These are phyloP conservation scores for Trogon melanurus DNA, from an alignment of 2,113 vertebrate species.

Conservation along the genomic window DNA sequence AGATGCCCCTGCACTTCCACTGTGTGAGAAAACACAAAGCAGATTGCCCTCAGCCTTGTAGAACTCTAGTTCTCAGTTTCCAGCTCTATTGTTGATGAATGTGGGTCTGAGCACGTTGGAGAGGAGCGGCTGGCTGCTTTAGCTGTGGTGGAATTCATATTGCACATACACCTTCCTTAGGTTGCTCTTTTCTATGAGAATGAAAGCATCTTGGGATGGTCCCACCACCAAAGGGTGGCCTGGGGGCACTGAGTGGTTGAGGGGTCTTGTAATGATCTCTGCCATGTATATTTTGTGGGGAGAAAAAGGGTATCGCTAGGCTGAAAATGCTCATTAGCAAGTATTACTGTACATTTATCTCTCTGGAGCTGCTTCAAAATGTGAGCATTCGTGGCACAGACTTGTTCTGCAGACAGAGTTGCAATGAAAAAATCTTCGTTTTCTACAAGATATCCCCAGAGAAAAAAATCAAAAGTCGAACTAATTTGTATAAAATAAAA, in stretches of 20 bases:
- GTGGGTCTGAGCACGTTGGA: rapidly evolving
- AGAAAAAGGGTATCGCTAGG: not conserved
- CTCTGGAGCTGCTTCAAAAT: not conserved
- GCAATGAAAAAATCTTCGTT: not conserved
- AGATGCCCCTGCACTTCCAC: not conserved
- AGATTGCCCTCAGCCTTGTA: not conserved
- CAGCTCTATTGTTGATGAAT: not conserved
- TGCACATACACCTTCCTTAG: not conserved
- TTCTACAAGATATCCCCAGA: not conserved
- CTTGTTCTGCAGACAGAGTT: not conserved
- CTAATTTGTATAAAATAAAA: not conserved
- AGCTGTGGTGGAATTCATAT: not conserved
- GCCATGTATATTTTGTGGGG: not conserved
- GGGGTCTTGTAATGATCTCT: not conserved
- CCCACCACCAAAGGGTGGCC: not conserved
- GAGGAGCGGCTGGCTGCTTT: not conserved
- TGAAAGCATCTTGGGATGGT: not conserved
- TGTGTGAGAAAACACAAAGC: not conserved
- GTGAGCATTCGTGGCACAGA: not conserved
- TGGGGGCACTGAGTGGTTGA: not conserved
- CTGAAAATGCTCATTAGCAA: not conserved
- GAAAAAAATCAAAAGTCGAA: not conserved
- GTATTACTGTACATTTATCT: rapidly evolving
- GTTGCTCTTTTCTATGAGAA: not conserved
- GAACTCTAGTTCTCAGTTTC: not conserved